phyloP scores from a whole-genome alignment of 1,140 invertebrate genomes.

The Myzus persicae region DNA sequence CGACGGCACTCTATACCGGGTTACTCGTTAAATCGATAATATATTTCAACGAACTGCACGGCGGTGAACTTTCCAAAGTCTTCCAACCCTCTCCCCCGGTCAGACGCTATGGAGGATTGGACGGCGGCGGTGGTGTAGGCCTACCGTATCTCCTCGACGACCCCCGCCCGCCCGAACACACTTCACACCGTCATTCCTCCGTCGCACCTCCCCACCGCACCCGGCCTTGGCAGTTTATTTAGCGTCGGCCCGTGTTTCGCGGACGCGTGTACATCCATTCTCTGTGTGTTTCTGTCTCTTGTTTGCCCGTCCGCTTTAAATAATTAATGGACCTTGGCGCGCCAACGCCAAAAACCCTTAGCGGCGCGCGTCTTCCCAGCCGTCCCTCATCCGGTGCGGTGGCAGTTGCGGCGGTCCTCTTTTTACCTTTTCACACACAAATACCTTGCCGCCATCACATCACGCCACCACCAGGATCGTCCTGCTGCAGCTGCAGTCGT shows the following conservation, averaged over 20 bases:
- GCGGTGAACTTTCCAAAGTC: constrained; percentile 40
- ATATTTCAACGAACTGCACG: neutral
- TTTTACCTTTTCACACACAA: constrained; percentile 46
- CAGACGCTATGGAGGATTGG: neutral
- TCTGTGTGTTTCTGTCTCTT: constrained; percentile 40
- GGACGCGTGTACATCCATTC: constrained; percentile 48
- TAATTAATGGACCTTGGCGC: constrained; percentile 55
- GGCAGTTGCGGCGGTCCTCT: neutral
- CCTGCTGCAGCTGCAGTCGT: neutral
- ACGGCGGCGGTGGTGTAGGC: neutral
- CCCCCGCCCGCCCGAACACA: neutral
- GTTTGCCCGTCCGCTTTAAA: constrained; percentile 55
- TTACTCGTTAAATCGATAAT: neutral
- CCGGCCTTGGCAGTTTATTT: constrained; percentile 19
- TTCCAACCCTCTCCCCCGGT: neutral
- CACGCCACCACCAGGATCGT: neutral
- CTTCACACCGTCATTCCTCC: neutral
- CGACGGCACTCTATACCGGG: neutral
- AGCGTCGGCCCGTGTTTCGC: constrained; percentile 40
- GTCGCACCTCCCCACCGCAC: neutral
- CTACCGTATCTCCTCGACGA: neutral
- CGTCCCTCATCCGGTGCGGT: neutral
- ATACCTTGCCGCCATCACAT: neutral
- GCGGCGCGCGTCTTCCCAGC: neutral
- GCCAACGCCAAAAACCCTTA: constrained; percentile 44